Base-by-base conservation (phyloP, 2,888 invertebrate genomes). In the Leptogaster cylindrica region DNA sequence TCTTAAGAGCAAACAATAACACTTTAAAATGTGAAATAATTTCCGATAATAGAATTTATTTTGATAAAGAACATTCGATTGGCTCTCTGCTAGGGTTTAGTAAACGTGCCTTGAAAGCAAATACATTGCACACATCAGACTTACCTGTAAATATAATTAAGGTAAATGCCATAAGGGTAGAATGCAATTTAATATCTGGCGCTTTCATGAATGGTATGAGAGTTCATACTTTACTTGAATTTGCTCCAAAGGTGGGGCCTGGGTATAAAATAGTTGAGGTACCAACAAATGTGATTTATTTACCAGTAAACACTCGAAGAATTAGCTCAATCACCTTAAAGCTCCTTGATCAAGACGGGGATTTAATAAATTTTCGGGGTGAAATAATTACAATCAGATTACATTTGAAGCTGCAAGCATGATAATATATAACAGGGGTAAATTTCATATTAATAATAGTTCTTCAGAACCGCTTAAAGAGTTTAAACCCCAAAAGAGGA, bases 211-310 rank as follows among this genome's bases (percentile, higher is more conserved):
- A 65, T 14, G 7, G 7, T 14, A 44, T 3, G 7, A 2, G 8
- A 3, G 72, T 73, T 3, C 77, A 79, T 67, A 76, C 74, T 3
- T 73, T 78, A 63, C 75, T 78, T 67, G 73, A 77, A 71, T 78
- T 79, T 72, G 74, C 73, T 14, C 74, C 75, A 5, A 70, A 69
- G 28, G 75, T 75, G 8, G 71, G 72, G 16, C 75, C 77, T 8
- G 78, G 78, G 10, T 78, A 74, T 75, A 75, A 76, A 73, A 74
- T 78, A 66, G 63, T 25, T 12, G 28, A 28, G 14, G 50, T 50
- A 12, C 28, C 50, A 10, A 50, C 4, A 64, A 75, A 75, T 73
- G 71, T 76, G 4, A 75, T 77, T 61, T 77, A 77, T 73, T 73
- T 77, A 68, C 77, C 76, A 7, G 71, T 77, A 10, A 75, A 70